A percentile compares a stretch with the other conserved stretches of the same genome.
Conservation (phyloP, 2,888 invertebrate genomes). For the Taphrorychus bicolor region DNA sequence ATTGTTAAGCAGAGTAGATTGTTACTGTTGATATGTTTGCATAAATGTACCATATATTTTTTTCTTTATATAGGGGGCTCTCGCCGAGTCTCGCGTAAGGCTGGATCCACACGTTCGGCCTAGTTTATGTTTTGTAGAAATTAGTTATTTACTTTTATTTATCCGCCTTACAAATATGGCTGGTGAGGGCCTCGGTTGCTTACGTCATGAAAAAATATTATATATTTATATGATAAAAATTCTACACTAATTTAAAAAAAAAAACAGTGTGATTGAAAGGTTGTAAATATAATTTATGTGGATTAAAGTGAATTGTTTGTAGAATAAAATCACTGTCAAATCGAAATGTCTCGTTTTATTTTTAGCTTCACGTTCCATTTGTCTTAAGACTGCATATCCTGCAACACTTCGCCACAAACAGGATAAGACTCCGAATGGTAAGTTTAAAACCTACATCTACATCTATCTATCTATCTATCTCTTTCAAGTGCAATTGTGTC, state of each 20-base stretch:
- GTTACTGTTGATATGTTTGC: constrained; percentile 50
- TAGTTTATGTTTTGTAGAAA: too few relatives aligned
- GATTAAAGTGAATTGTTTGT: constrained; percentile 60
- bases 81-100: background rate
- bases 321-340: constrained; percentile 58
- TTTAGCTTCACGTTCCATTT: constrained; percentile 5
- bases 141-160: background rate
- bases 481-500: too few relatives aligned
- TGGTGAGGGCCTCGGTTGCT: background rate
- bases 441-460: too few relatives aligned
- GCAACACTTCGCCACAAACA: too few relatives aligned
- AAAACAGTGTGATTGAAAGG: constrained; percentile 59
- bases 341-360: constrained; percentile 37
- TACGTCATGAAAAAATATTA: constrained; percentile 19
- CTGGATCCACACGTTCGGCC: too few relatives aligned
- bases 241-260: constrained; percentile 56
- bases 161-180: constrained; percentile 11
- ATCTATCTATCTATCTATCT: too few relatives aligned
- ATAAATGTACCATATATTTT: constrained; percentile 40
- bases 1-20: constrained; percentile 42
- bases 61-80: constrained; percentile 20
- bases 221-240: constrained; percentile 53
- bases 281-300: constrained; percentile 62
- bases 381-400: too few relatives aligned
- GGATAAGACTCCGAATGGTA: too few relatives aligned